Evolutionary conservation across 2,888 invertebrate genomes (phyloP), one percentile per base, ranked within the genome.

Genomic region (Helleia helle): DNA sequence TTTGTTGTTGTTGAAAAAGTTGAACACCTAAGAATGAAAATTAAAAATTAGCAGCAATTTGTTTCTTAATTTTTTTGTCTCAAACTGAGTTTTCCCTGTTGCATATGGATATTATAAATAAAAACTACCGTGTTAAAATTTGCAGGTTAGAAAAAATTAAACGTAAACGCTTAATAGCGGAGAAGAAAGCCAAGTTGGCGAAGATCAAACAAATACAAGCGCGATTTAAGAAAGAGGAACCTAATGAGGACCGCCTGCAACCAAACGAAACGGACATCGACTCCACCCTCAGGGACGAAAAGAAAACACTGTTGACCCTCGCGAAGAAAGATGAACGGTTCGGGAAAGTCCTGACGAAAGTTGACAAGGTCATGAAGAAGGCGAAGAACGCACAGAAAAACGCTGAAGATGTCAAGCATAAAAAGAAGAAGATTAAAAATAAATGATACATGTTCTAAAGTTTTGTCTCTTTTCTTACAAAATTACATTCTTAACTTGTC

Each of bases 311-410:
- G 0, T 85, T 68, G 43, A 65, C 52, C 2, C 48, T 86, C 0
- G 85, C 85, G 84, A 86, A 81, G 47, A 81, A 71, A 50, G 86
- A 86, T 28, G 72, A 74, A 1, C 56, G 86, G 17, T 86, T 86
- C 27, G 84, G 81, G 48, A 65, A 76, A 45, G 76, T 85, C 2
- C 83, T 85, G 1, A 83, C 80, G 1, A 85, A 84, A 50, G 67
- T 86, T 1, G 65, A 56, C 0, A 81, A 73, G 42, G 85, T 86
- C 9, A 84, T 79, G 49, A 52, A 75, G 18, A 86, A 84, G 59
- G 73, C 85, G 0, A 80, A 77, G 3, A 69, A 59, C 43, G 55
- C 57, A 1, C 59, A 48, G 26, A 53, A 51, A 39, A 52, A 47
- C 24, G 46, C 41, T 4, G 54, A 48, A 13, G 52, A 48, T 11